Percentiles rank a stretch among this genome's conserved stretches.
Evolutionary conservation across 1,140 invertebrate genomes (phyloP).

Genomic region (Conus ventricosus): DNA sequence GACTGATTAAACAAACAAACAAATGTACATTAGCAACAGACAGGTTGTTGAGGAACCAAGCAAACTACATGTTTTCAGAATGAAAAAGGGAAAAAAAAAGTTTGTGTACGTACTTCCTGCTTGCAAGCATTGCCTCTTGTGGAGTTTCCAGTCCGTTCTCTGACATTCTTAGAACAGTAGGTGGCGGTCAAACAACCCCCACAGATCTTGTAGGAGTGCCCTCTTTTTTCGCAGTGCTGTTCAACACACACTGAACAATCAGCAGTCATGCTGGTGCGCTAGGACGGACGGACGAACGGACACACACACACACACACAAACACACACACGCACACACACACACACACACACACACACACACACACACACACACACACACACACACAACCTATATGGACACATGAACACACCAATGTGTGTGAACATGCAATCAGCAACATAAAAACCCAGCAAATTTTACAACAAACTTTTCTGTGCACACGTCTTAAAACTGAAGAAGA

Average conservation of each 20-base stretch:
- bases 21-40: too few relatives aligned
- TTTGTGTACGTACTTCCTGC: background rate
- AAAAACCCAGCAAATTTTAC: too few relatives aligned
- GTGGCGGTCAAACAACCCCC: constrained; percentile 20
- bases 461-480: too few relatives aligned
- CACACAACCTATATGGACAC: background rate
- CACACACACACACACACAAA: background rate
- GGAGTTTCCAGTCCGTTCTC: constrained; percentile 39
- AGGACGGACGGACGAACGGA: background rate
- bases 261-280: too few relatives aligned
- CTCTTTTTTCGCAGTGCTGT: constrained; percentile 2
- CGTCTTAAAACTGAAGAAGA: too few relatives aligned
- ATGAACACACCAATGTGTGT: too few relatives aligned
- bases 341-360: background rate
- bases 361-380: background rate
- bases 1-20: too few relatives aligned
- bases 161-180: constrained; percentile 52
- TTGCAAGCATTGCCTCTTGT: constrained; percentile 39
- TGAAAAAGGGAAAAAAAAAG: background rate
- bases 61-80: background rate
- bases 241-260: background rate
- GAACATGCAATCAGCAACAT: too few relatives aligned
- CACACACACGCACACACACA: background rate
- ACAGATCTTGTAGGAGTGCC: constrained; percentile 36
- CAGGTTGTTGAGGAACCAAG: too few relatives aligned